These are phyloP conservation scores for Patagioenas fasciata DNA, from an alignment of 2,113 vertebrate species.

Conservation along the genomic window DNA sequence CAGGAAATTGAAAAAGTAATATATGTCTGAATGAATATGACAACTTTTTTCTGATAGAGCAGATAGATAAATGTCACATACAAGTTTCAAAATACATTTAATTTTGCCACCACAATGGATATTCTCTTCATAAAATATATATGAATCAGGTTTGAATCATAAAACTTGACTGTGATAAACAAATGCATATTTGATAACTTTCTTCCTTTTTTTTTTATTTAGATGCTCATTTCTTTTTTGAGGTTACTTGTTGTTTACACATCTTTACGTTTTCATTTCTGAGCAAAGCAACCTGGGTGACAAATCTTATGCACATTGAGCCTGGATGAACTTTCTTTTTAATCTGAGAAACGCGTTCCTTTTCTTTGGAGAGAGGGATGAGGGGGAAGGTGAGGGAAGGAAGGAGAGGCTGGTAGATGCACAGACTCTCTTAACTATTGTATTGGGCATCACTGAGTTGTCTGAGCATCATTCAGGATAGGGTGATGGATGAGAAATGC, in stretches of 20 bases:
- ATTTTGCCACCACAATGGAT: conserved; percentile 77
- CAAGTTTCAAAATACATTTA: conserved; percentile 77
- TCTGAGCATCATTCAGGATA: background rate
- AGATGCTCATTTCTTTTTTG: background rate
- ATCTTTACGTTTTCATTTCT: conserved; percentile 62
- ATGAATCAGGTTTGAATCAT: conserved; percentile 62
- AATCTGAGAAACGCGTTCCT: background rate
- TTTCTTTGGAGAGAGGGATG: background rate
- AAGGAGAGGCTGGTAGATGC: background rate
- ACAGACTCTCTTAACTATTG: background rate
- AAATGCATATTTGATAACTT: conserved; percentile 69
- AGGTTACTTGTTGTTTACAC: conserved; percentile 59
- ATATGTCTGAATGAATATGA: conserved; percentile 74
- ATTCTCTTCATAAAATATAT: conserved; percentile 73
- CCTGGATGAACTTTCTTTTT: background rate
- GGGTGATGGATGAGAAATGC: background rate
- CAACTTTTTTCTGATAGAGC: conserved; percentile 79
- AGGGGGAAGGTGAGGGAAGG: background rate
- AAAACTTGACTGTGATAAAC: conserved; percentile 62
- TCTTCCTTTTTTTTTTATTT: background rate
- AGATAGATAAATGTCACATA: conserved; percentile 76
- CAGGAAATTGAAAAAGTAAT: conserved; percentile 84
- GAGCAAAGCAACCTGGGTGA: background rate
- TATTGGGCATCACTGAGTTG: background rate
- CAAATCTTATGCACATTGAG: background rate